Conservation (phyloP, 2,113 vertebrate species). For the Microcebus lehilahytsara region DNA sequence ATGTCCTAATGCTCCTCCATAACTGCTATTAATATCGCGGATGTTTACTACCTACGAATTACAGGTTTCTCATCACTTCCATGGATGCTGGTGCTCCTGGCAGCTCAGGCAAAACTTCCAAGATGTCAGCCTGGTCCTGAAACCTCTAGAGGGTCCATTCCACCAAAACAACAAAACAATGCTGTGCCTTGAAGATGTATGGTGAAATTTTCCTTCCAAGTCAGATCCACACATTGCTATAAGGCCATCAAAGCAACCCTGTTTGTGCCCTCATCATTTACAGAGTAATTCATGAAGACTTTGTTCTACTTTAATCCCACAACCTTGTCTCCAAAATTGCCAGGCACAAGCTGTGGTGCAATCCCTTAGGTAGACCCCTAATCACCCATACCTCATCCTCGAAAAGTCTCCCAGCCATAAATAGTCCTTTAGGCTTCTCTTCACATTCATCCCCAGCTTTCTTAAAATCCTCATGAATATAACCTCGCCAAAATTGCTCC, state of each 20-base stretch:
- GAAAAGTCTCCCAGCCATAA: accelerated
- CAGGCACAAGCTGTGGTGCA: background rate
- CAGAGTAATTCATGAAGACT: background rate
- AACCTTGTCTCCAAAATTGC: background rate
- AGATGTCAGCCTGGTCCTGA: accelerated
- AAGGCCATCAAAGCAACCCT: background rate
- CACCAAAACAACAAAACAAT: background rate
- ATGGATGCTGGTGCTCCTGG: too few species aligned
- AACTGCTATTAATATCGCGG: background rate
- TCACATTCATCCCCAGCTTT: background rate
- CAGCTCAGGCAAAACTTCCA: background rate
- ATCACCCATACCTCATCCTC: background rate
- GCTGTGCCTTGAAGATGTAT: accelerated
- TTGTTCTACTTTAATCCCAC: too few species aligned
- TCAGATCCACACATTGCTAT: background rate
- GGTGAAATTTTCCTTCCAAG: background rate
- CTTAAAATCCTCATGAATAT: background rate
- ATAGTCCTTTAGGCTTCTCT: accelerated
- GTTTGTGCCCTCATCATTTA: background rate
- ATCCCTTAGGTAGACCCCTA: background rate
- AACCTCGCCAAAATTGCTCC: background rate
- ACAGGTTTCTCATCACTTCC: background rate
- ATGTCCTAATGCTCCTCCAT: background rate
- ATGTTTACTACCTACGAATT: too few species aligned
- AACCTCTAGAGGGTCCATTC: accelerated